Percentiles rank a stretch among this genome's conserved stretches.
Conservation (phyloP, 2,888 invertebrate genomes). For the Zaprionus lineosus region DNA sequence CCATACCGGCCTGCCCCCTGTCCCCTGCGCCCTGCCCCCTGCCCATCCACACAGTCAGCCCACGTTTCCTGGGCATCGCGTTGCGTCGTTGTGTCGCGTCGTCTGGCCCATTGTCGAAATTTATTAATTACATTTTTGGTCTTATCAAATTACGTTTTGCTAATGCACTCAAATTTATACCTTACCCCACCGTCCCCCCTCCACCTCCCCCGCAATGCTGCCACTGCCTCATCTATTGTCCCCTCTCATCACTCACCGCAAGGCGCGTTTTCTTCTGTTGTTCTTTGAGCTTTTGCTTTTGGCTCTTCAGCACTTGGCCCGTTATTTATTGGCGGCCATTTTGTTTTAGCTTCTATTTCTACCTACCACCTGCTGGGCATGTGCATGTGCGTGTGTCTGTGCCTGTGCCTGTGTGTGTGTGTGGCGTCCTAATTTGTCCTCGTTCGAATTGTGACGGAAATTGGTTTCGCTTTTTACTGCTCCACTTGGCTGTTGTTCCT, state of each 20-base stretch:
- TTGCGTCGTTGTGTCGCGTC: neutral
- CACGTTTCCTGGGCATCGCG: no score
- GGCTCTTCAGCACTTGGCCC: constrained; percentile 22
- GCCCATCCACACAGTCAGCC: no score
- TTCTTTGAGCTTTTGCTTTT: constrained; percentile 68
- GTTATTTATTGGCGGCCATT: constrained; percentile 75
- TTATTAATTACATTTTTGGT: constrained; percentile 81
- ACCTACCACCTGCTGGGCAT: constrained; percentile 25
- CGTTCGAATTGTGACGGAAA: constrained; percentile 74
- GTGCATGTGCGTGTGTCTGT: constrained; percentile 15
- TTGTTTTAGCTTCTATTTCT: constrained; percentile 49
- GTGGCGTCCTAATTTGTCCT: constrained; percentile 68
- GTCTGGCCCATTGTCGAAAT: constrained; percentile 68
- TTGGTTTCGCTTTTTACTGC: constrained; percentile 65
- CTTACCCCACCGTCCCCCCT: constrained; percentile 26
- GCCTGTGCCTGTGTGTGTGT: constrained; percentile 8
- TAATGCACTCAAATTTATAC: constrained; percentile 81
- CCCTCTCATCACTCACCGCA: neutral
- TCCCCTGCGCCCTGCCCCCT: constrained; percentile 4
- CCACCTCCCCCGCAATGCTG: neutral
- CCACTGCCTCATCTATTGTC: neutral
- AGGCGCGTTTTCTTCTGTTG: constrained; percentile 11
- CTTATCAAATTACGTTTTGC: constrained; percentile 81
- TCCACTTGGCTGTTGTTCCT: neutral
- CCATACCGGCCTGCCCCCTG: neutral